Conservation (phyloP, 2,797 vertebrate genomes). For the Danionella dracula region DNA sequence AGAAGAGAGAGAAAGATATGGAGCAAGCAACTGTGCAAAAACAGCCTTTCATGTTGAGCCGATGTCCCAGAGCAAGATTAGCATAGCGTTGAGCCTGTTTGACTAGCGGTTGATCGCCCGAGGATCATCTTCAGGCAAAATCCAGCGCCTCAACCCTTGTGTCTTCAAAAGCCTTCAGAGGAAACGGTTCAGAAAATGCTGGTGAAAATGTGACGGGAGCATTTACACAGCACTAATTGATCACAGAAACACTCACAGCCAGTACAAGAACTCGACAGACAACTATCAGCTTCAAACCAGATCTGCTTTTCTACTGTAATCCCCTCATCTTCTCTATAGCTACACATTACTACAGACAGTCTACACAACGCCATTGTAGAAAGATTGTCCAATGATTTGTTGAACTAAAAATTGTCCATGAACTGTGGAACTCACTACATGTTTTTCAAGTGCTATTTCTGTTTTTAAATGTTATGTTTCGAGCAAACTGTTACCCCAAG, state of each 20-base stretch:
- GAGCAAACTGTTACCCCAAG: no score
- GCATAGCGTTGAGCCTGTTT: constrained; percentile 77
- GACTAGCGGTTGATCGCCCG: constrained; percentile 74
- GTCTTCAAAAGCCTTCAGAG: constrained; percentile 70
- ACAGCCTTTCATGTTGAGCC: constrained; percentile 75
- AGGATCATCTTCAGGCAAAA: constrained; percentile 82
- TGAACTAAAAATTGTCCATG: no score
- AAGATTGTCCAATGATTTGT: no score
- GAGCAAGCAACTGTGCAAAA: constrained; percentile 56
- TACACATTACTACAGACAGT: neutral
- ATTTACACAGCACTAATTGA: constrained; percentile 26
- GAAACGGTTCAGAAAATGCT: constrained; percentile 67
- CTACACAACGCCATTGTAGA: no score
- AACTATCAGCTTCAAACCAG: neutral
- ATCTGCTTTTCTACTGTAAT: neutral
- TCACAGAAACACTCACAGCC: constrained; percentile 14
- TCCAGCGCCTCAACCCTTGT: constrained; percentile 69
- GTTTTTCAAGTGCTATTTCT: no score
- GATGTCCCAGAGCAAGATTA: constrained; percentile 80
- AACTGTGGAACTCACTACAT: no score
- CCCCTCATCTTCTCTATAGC: neutral
- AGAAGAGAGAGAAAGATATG: constrained; percentile 39
- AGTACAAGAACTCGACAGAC: neutral
- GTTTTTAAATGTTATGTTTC: no score
- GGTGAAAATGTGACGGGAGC: constrained; percentile 40